phyloP scores from a whole-genome alignment of 2,113 vertebrate species.

The Poicephalus meyeri region DNA sequence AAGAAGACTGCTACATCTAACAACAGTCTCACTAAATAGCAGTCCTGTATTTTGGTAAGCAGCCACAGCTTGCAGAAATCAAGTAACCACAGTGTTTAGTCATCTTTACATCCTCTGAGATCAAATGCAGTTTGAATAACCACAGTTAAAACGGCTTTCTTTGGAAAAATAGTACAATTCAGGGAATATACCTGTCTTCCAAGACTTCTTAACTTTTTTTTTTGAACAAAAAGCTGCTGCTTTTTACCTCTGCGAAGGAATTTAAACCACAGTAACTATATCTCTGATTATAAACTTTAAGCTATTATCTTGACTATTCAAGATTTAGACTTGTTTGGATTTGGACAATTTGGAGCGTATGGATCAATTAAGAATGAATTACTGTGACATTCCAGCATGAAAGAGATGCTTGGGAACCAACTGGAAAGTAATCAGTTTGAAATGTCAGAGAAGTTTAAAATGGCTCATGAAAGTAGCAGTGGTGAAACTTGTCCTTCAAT shows the following conservation, averaged over 20 bases:
- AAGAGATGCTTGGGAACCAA: constrained; percentile 48
- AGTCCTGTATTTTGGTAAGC: not conserved
- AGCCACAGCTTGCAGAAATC: constrained; percentile 19
- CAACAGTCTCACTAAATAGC: not conserved
- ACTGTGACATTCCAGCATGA: constrained; percentile 69
- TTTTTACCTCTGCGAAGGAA: not conserved
- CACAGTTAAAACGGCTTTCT: not conserved
- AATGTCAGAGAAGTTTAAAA: constrained; percentile 48
- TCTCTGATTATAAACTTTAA: not conserved
- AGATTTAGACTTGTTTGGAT: constrained; percentile 65
- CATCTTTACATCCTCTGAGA: not conserved
- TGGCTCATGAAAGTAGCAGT: not conserved
- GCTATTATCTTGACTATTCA: constrained; percentile 37
- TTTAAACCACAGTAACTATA: not conserved
- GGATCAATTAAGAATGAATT: constrained; percentile 75
- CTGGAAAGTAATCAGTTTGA: constrained; percentile 64
- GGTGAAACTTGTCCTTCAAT: not conserved
- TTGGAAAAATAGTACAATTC: not conserved
- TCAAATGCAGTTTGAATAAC: not conserved
- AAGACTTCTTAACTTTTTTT: not conserved
- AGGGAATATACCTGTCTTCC: not conserved
- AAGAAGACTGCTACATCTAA: not conserved
- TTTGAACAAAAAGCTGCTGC: not conserved
- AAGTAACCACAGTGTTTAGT: not conserved
- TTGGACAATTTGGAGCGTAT: constrained; percentile 70